Percentiles rank a stretch among this genome's conserved stretches.
phyloP scores from a whole-genome alignment of 2,797 vertebrate genomes.

The Steatocranus sp. region DNA sequence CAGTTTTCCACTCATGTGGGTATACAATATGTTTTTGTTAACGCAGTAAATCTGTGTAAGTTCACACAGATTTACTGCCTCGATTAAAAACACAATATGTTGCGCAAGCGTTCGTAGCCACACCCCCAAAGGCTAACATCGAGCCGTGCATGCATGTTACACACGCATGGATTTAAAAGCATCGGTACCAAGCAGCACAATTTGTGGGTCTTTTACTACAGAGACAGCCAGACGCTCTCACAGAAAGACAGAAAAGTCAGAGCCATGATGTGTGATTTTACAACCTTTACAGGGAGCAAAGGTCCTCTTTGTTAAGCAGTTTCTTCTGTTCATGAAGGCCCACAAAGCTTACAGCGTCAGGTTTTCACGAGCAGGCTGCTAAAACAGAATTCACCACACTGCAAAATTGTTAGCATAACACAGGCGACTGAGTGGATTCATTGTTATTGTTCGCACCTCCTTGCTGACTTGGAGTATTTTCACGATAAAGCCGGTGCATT shows the following conservation, averaged over 20 bases:
- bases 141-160: too few species aligned
- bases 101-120: rapidly evolving
- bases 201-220: not conserved
- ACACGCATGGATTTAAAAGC: not conserved
- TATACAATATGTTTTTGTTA: not conserved
- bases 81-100: not conserved
- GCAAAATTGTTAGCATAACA: slow-evolving; percentile 25
- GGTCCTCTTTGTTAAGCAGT: slow-evolving; percentile 26
- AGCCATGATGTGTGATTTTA: slow-evolving; percentile 8
- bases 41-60: not conserved
- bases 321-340: not conserved
- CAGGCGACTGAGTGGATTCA: slow-evolving; percentile 7
- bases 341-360: not conserved
- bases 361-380: slow-evolving; percentile 27
- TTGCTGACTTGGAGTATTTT: slow-evolving; percentile 40
- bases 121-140: not conserved
- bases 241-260: not conserved
- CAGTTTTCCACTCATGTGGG: not conserved
- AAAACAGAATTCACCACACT: slow-evolving; percentile 6
- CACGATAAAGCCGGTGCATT: not conserved
- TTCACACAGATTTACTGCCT: not conserved
- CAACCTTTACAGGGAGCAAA: slow-evolving; percentile 13
- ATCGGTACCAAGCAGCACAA: not conserved
- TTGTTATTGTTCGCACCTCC: slow-evolving; percentile 37
- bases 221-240: not conserved